Base-by-base conservation (phyloP, 35 echinoderm and acorn worm species). In the Eucidaris tribuloides region DNA sequence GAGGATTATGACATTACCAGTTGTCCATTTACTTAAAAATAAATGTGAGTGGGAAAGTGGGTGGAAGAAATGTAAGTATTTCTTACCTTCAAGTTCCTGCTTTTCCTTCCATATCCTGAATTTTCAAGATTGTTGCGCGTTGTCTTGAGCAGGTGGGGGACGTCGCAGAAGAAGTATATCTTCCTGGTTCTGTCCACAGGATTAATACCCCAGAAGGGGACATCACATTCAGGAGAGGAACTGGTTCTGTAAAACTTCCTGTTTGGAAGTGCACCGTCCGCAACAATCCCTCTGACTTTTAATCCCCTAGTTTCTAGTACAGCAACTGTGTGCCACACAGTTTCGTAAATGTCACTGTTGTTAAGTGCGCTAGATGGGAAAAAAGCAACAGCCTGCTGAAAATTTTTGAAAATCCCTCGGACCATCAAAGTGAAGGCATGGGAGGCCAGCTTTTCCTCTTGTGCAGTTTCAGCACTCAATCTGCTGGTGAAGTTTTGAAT, bases 41-140 rank as follows among this genome's bases (percentile, higher is more conserved):
- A n/a, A n/a, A n/a, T n/a, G n/a, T n/a, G n/a, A n/a, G n/a, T n/a
- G n/a, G n/a, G n/a, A n/a, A n/a, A n/a, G n/a, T n/a, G n/a, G n/a
- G n/a, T n/a, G n/a, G n/a, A n/a, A n/a, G n/a, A n/a, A n/a, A n/a
- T n/a, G n/a, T n/a, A n/a, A n/a, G n/a, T n/a, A n/a, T n/a, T n/a
- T n/a, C 80, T 78, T 31, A 83, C 88, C 42, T 49, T 31, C 19
- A 84, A 64, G 34, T 82, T 70, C n/a, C 88, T 70, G 38, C 79
- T 83, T 41, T 84, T 90, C 41, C 65, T 90, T 34, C 71, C 42
- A 62, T 42, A 90, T 4, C 68, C 88, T 23, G 88, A 90, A 39
- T 90, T 90, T 77, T 90, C 80, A 38, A 41, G 71, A 71, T 89
- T 84, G 45, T 91, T 91, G 3, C 88, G 35, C 13, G 79, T 79